Conservation (phyloP, 2,888 invertebrate species). For the Agriopis aurantiaria region DNA sequence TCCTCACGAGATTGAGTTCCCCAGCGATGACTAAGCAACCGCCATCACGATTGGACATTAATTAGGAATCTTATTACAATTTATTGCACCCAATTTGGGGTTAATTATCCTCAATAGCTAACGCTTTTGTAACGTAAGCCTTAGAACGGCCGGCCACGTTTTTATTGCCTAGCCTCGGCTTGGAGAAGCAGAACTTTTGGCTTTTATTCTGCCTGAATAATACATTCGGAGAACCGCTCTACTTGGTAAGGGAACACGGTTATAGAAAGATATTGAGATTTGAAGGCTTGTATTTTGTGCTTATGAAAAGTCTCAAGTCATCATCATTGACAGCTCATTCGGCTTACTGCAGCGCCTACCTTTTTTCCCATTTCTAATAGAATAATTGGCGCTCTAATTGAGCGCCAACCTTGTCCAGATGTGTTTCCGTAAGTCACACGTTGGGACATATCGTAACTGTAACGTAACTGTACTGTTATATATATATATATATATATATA, state of each 20-base stretch:
- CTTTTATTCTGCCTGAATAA: constrained; percentile 33
- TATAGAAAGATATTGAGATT: constrained; percentile 7
- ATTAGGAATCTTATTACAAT: constrained; percentile 57
- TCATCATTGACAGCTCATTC: not conserved
- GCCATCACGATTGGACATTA: constrained; percentile 48
- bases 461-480: no score
- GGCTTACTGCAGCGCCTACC: no score
- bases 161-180: constrained; percentile 42
- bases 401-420: no score
- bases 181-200: constrained; percentile 24
- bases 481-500: no score
- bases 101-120: constrained; percentile 58
- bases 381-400: no score
- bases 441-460: no score
- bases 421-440: no score
- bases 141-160: constrained; percentile 42
- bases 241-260: constrained; percentile 13
- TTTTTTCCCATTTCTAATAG: no score
- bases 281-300: not conserved
- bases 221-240: constrained; percentile 17
- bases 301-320: not conserved
- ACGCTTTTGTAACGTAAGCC: constrained; percentile 49
- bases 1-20: constrained; percentile 38
- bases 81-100: constrained; percentile 60
- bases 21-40: constrained; percentile 47